Conservation (phyloP, 2,113 vertebrate genomes). For the Neotoma lepida region DNA sequence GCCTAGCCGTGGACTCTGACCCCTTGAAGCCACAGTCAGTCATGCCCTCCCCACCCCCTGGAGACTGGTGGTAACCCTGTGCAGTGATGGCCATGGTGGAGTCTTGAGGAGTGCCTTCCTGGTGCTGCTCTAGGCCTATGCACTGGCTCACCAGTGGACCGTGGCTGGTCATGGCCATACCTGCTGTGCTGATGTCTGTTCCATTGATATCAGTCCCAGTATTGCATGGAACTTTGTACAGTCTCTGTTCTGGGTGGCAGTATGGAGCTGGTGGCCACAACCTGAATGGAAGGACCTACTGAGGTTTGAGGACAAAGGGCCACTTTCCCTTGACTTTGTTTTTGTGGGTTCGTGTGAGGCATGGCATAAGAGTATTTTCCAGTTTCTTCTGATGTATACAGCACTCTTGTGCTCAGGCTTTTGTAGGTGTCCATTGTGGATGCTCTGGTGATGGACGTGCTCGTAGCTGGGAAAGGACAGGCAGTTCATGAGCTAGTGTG, state of each 20-base stretch:
- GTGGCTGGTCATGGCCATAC: too few species aligned
- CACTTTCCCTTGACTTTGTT: neutral
- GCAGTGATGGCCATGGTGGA: neutral
- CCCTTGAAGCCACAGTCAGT: slow-evolving; percentile 36
- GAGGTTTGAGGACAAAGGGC: neutral
- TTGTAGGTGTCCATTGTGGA: neutral
- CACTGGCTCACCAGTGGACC: neutral
- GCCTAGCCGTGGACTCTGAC: slow-evolving; percentile 65
- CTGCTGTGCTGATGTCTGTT: neutral
- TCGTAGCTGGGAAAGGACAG: neutral
- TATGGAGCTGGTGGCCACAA: neutral
- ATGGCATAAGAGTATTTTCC: neutral
- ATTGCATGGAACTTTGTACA: neutral
- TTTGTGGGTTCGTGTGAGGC: slow-evolving; percentile 10
- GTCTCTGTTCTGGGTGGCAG: neutral
- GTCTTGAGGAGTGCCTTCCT: slow-evolving; percentile 8
- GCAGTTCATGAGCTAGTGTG: fast-evolving
- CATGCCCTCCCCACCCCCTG: slow-evolving; percentile 48
- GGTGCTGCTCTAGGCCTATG: slow-evolving; percentile 30
- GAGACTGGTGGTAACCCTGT: neutral
- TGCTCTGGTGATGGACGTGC: fast-evolving
- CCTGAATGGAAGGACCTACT: slow-evolving; percentile 28
- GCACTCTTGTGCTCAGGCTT: neutral
- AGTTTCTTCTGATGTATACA: neutral
- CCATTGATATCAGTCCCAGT: neutral